Base-by-base conservation (phyloP, 2,797 vertebrate genomes). In the Vultur gryphus region DNA sequence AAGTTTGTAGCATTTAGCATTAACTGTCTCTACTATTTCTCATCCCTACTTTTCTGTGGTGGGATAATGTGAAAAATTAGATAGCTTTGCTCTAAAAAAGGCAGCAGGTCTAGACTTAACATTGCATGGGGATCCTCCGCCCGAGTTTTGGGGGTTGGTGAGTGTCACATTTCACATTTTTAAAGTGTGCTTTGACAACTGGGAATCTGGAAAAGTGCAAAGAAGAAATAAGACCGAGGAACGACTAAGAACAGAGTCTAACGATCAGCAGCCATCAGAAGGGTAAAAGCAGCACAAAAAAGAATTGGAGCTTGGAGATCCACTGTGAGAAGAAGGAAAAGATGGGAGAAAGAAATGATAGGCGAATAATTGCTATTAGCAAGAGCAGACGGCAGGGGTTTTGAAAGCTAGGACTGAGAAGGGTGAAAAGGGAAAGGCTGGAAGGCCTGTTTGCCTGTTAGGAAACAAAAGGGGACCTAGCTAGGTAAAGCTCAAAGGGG, bases 81-180 rank as follows among this genome's bases (percentile, higher is more conserved):
- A 81, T 52, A 80, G 29, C 57, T 96, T 83, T 88, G 76, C 87
- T 93, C 92, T 95, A 88, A 95, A 95, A 90, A 91, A 84, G 91
- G 83, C 77, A 91, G 31, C 79, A 76, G n/a, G 72, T 94, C 93
- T 93, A 95, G 89, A 95, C 84, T 94, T 78, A 93, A 79, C 26
- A 35, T 55, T 91, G 58, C 76, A 85, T 13, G 33, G 72, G 58
- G 87, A 91, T 92, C 76, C n/a, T 91, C 79, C 0, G 0, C 51
- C 26, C 11, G 3, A 61, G 62, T 92, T 95, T 95, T 79, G 73
- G 46, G 82, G 52, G 46, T 31, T 93, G 75, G 20, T 59, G 52
- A 79, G 80, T 58, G 62, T 86, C 93, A 91, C 51, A 62, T 86
- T 93, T 95, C 90, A 94, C 48, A 44, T 92, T 91, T 84, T 95